Evolutionary conservation across 2,888 invertebrate genomes (phyloP).

Genomic region (Phlogophora meticulosa): DNA sequence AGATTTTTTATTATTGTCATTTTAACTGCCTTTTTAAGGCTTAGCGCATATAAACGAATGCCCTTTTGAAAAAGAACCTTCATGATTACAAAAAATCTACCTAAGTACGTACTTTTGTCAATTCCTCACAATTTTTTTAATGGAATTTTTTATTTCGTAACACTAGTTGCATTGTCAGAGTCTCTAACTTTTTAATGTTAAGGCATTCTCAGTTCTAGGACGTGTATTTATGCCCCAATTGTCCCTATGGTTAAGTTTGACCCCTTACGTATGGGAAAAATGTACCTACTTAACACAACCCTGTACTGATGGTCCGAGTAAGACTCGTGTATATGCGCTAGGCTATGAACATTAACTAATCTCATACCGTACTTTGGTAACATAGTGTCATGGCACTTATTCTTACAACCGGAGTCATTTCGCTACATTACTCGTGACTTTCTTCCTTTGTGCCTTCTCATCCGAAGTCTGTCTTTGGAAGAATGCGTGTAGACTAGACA

Average conservation of each 20-base stretch:
- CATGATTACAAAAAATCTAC: conserved; percentile 6
- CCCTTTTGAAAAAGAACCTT: conserved; percentile 29
- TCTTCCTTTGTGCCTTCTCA: conserved; percentile 86
- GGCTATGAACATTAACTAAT: conserved; percentile 74
- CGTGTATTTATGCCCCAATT: background rate
- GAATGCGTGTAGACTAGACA: conserved; percentile 95
- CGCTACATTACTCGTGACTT: conserved; percentile 70
- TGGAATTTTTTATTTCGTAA: conserved; percentile 10
- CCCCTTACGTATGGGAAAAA: conserved; percentile 8
- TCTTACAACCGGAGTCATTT: conserved; percentile 66
- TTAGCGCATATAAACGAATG: conserved; percentile 63
- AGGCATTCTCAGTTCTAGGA: background rate
- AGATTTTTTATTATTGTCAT: conserved; percentile 64
- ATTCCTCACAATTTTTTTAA: background rate
- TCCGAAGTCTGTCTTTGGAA: conserved; percentile 93
- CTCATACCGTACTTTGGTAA: conserved; percentile 88
- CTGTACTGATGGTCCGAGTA: conserved; percentile 39
- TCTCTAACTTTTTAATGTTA: background rate
- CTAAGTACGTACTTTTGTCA: conserved; percentile 1
- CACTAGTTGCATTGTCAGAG: background rate
- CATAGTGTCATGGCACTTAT: conserved; percentile 86
- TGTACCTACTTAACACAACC: conserved; percentile 24
- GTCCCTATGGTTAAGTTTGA: conserved; percentile 3
- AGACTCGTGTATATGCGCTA: conserved; percentile 57
- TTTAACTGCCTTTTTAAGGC: conserved; percentile 55